Base-by-base conservation (phyloP, 2,888 invertebrate genomes). In the Dicranocentrus wangi region DNA sequence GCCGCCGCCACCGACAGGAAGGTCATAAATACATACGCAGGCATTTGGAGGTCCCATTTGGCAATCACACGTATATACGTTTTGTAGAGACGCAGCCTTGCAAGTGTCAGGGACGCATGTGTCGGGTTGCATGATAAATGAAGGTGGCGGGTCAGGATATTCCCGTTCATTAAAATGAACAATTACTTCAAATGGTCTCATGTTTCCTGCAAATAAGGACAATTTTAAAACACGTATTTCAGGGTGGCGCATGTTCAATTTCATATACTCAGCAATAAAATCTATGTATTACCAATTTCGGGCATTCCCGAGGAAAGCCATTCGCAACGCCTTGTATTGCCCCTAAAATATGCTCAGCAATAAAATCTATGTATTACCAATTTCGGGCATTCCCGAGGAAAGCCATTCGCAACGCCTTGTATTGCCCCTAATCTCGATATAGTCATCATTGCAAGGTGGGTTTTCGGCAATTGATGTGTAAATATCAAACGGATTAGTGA, bases 341-440 rank as follows among this genome's bases (percentile, higher is more conserved):
- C 84, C 19, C 71, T 80, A 17, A 81, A n/a, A n/a, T n/a, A n/a
- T 39, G 39, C 39, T 39, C 13, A 5, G 13, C 5, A 39, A 39
- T 13, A 8, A 8, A 55, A 55, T 17, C 2, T 1, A 25, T n/a
- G 27, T n/a, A n/a, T n/a, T n/a, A n/a, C n/a, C n/a, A n/a, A n/a
- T n/a, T n/a, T n/a, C n/a, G n/a, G n/a, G n/a, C n/a, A n/a, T n/a
- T n/a, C n/a, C n/a, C n/a, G n/a, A n/a, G n/a, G n/a, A n/a, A n/a
- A n/a, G n/a, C n/a, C n/a, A n/a, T n/a, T n/a, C n/a, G 42, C 82
- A 80, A 2, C 10, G 10, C 23, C 25, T 68, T 1, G 53, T 25
- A 17, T 19, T 5, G 15, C 84, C 84, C 19, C 71, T 80, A 17
- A 81, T 32, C 55, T 82, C 77, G n/a, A 84, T 39, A 76, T 75